Evolutionary conservation across 2,113 vertebrate genomes (phyloP).

Genomic region (Rattus norvegicus): GRCr8 NC_086025.1:56991001-56991500

Average conservation of each 20-base stretch:
- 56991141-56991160: no score
- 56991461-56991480: neutral
- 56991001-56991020: constrained; percentile 70
- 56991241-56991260: constrained; percentile 37
- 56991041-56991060: no score
- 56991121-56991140: no score
- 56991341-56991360: neutral
- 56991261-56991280: neutral
- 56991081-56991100: no score
- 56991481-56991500: neutral
- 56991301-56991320: neutral
- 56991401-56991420: neutral
- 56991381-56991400: neutral
- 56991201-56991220: constrained; percentile 23
- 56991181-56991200: constrained; percentile 68
- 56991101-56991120: no score
- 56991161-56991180: neutral
- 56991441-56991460: neutral
- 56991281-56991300: neutral
- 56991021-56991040: no score
- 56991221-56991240: constrained; percentile 6
- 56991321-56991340: neutral
- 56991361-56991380: neutral
- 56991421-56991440: neutral
- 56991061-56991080: no score